phyloP scores from a whole-genome alignment of 2,888 invertebrate species.

The Hydropsyche betteni region DNA sequence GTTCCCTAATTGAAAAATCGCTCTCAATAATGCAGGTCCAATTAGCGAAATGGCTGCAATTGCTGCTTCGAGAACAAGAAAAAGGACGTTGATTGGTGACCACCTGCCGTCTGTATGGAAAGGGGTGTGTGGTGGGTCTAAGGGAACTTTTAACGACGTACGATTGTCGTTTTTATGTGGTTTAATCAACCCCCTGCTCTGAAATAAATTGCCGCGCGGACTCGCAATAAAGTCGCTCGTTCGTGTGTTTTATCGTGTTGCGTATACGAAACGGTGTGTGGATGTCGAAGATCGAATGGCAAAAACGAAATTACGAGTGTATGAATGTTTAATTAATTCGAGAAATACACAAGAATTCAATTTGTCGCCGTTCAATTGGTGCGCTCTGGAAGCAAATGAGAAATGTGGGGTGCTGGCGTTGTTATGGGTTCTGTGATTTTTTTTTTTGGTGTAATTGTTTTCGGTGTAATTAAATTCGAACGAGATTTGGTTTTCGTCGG shows the following conservation, averaged over 20 bases:
- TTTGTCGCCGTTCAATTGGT: no score
- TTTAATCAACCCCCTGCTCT: constrained; percentile 22
- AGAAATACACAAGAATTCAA: no score
- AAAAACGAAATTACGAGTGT: no score
- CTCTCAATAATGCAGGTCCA: constrained; percentile 32
- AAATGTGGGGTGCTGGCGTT: no score
- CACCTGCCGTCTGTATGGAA: constrained; percentile 9
- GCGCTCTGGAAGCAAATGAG: no score
- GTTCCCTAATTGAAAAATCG: constrained; percentile 29
- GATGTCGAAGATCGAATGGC: no score
- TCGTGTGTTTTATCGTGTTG: background rate
- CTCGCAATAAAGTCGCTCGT: constrained; percentile 1
- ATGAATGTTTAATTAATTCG: no score
- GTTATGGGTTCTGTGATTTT: no score
- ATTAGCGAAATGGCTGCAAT: constrained; percentile 33
- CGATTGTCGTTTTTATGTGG: constrained; percentile 33
- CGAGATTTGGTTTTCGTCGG: no score
- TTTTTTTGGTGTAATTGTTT: no score
- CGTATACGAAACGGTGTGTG: no score
- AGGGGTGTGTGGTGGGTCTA: background rate
- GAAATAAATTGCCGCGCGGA: constrained; percentile 15
- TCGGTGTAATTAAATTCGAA: no score
- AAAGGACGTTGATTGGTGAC: constrained; percentile 29
- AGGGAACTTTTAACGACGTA: constrained; percentile 30
- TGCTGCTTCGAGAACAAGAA: constrained; percentile 10